Base-by-base conservation (phyloP, 2,888 invertebrate genomes). In the Heliconius aoede region DNA sequence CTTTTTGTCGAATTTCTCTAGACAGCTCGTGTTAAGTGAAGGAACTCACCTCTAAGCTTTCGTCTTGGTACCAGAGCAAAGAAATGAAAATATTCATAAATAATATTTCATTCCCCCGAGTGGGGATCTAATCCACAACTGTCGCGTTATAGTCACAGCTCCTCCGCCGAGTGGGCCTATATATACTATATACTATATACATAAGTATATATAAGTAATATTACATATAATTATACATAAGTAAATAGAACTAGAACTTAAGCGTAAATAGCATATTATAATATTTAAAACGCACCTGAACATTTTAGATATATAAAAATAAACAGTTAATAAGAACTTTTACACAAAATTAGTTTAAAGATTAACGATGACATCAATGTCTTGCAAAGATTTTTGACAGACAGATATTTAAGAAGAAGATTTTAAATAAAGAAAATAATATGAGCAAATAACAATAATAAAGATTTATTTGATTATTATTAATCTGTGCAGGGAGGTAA, bases 401-500 rank as follows among this genome's bases (percentile, higher is more conserved):
- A 69, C 32, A 58, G 74, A 36, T 26, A 36, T 28, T n/a, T 72
- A 60, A 18, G 26, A 72, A 72, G 72, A 72, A 72, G 36, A 72
- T 61, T 72, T 72, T n/a, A 26, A 72, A 72, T 72, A 60, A n/a
- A 60, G 72, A 72, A 72, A 30, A 55, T n/a, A 55, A n/a, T 26
- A 60, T 69, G 15, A 36, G 8, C 7, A 65, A 32, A 40, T 36
- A 5, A n/a, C n/a, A n/a, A 4, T 62, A 30, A 21, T 64, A 32
- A n/a, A 64, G n/a, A 64, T 32, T 55, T n/a, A 55, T 55, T n/a
- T 55, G n/a, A n/a, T 4, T 36, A 11, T n/a, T 55, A 9, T 3
- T 2, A n/a, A 11, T 9, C 7, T 46, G 18, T 46, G 46, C 7
- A 46, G 7, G 0, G 18, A 46, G 5, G 18, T 46, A 7, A 46